Evolutionary conservation across 2,113 vertebrate species (phyloP).

Genomic region (Salvelinus fontinalis): DNA sequence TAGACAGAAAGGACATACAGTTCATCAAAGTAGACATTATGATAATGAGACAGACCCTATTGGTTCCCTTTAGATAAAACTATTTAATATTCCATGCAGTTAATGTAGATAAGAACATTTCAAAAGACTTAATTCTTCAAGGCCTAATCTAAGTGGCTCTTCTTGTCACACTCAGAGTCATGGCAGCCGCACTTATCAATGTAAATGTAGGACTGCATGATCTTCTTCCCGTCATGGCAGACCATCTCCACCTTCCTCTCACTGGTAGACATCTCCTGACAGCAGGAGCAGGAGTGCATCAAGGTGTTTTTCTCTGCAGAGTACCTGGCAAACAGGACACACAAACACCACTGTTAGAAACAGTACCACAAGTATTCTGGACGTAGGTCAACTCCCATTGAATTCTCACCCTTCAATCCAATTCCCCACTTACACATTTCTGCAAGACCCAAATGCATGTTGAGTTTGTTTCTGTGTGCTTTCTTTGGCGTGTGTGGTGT

Average conservation of each 20-base stretch:
- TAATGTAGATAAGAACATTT: not conserved
- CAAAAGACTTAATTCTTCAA: not conserved
- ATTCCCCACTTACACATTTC: too few relatives aligned
- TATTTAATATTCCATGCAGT: not conserved
- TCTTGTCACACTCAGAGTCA: too few relatives aligned
- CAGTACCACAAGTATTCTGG: not conserved
- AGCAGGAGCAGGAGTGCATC: slow-evolving; percentile 72
- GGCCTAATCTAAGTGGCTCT: too few relatives aligned
- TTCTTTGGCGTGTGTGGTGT: too few relatives aligned
- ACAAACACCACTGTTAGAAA: not conserved
- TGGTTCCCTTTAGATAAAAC: not conserved
- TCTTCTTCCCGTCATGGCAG: slow-evolving; percentile 46
- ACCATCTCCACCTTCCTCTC: slow-evolving; percentile 59
- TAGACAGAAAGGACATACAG: too few relatives aligned
- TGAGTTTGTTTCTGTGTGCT: too few relatives aligned
- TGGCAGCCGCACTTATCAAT: too few relatives aligned
- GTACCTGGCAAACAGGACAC: slow-evolving; percentile 60
- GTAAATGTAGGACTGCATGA: slow-evolving; percentile 48
- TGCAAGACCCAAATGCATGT: too few relatives aligned
- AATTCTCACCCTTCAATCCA: not conserved
- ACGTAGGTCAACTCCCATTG: not conserved
- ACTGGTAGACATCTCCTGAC: slow-evolving; percentile 63
- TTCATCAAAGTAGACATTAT: too few relatives aligned
- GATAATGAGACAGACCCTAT: not conserved
- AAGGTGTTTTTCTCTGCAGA: slow-evolving; percentile 52